Evolutionary conservation across 1,140 invertebrate genomes (phyloP).

Genomic region (Aricia agestis): DNA sequence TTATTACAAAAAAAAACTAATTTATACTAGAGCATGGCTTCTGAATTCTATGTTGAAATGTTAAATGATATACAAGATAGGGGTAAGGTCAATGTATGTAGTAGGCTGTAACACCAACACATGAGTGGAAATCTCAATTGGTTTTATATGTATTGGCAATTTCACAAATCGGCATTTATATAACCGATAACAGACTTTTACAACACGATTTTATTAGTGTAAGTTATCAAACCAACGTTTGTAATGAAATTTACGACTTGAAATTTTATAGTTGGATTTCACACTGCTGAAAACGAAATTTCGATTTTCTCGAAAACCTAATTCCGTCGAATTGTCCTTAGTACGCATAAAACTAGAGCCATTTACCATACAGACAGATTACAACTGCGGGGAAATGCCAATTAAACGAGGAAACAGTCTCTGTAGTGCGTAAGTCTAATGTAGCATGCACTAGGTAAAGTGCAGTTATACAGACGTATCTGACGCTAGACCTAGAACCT

Average conservation of each 20-base stretch:
- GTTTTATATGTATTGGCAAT: constrained; percentile 40
- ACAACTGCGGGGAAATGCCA: constrained; percentile 11
- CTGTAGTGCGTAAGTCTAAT: constrained; percentile 41
- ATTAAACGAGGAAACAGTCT: constrained; percentile 17
- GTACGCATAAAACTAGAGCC: neutral
- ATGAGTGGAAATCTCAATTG: constrained; percentile 24
- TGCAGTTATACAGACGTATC: constrained; percentile 62
- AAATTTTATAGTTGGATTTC: constrained; percentile 9
- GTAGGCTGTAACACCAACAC: constrained; percentile 2
- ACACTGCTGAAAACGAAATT: neutral
- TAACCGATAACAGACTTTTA: constrained; percentile 67
- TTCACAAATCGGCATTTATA: constrained; percentile 47
- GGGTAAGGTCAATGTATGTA: too few relatives aligned
- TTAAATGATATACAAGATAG: too few relatives aligned
- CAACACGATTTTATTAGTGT: constrained; percentile 54
- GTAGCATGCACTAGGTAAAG: constrained; percentile 45
- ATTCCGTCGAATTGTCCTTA: neutral
- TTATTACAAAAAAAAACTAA: too few relatives aligned
- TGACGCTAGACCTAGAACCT: constrained; percentile 70
- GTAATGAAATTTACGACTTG: constrained; percentile 17
- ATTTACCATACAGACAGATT: neutral
- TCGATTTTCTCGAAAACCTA: neutral
- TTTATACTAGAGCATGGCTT: too few relatives aligned
- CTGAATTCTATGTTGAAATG: too few relatives aligned
- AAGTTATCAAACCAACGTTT: constrained; percentile 30